Evolutionary conservation across 2,797 vertebrate species (phyloP).

Genomic region (Chelmon rostratus): DNA sequence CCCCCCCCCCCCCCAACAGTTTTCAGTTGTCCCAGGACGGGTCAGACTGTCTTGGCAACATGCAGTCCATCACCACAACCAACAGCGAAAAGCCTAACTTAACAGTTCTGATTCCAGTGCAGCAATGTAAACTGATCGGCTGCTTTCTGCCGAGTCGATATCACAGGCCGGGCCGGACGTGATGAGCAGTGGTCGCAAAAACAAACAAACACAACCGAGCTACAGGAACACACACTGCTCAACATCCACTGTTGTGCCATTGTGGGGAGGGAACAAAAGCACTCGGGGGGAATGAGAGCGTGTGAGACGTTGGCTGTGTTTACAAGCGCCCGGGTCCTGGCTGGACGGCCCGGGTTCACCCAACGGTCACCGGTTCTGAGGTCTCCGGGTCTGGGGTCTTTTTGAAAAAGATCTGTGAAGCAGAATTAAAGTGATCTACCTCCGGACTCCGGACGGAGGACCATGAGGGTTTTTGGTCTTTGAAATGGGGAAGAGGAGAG

Average conservation of each 20-base stretch:
- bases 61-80: slow-evolving; percentile 33
- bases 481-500: slow-evolving; percentile 65
- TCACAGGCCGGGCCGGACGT: slow-evolving; percentile 14
- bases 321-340: slow-evolving; percentile 74
- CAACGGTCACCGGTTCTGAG: slow-evolving; percentile 85
- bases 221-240: slow-evolving; percentile 50
- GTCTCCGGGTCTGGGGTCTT: slow-evolving; percentile 84
- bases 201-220: slow-evolving; percentile 61
- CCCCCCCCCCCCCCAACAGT: slow-evolving; percentile 22
- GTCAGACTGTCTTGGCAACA: slow-evolving; percentile 45
- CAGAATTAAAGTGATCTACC: slow-evolving; percentile 92
- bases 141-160: slow-evolving; percentile 34
- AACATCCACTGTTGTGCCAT: slow-evolving; percentile 71
- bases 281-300: slow-evolving; percentile 69
- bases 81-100: not conserved
- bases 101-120: slow-evolving; percentile 13
- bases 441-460: slow-evolving; percentile 76
- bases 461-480: slow-evolving; percentile 67
- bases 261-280: slow-evolving; percentile 76
- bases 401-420: slow-evolving; percentile 89
- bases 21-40: slow-evolving; percentile 42
- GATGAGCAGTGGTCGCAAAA: slow-evolving; percentile 41
- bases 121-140: slow-evolving; percentile 41
- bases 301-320: slow-evolving; percentile 84
- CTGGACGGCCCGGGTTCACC: slow-evolving; percentile 82